These are phyloP conservation scores for Sinocyclocheilus grahami DNA, from an alignment of 2,113 vertebrate species.

Conservation along the genomic window DNA sequence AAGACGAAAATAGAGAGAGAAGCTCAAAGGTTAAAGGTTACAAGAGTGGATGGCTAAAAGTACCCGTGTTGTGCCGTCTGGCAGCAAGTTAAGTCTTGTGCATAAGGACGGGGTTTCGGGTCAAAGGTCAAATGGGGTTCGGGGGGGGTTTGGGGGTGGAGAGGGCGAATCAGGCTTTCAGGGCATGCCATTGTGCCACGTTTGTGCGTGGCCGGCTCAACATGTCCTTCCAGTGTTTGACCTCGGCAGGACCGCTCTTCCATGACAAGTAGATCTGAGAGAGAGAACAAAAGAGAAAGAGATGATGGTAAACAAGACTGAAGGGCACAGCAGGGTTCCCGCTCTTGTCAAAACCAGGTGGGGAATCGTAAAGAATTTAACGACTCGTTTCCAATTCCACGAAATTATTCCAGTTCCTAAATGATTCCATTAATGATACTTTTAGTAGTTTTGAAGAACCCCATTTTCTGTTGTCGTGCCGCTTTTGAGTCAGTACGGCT, in stretches of 20 bases:
- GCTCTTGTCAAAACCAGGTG: neutral
- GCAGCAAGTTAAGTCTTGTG: constrained; percentile 76
- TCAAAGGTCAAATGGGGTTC: constrained; percentile 46
- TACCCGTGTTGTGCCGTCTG: constrained; percentile 77
- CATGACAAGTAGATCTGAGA: constrained; percentile 96
- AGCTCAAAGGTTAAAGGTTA: constrained; percentile 54
- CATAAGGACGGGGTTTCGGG: constrained; percentile 70
- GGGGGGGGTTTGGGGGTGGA: too few relatives aligned
- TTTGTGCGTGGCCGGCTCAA: constrained; percentile 91
- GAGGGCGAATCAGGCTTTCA: constrained; percentile 89
- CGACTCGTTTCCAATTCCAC: neutral
- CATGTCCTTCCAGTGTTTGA: constrained; percentile 99
- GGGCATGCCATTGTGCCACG: constrained; percentile 98
- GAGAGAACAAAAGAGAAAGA: constrained; percentile 31
- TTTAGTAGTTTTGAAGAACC: neutral
- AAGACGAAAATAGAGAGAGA: constrained; percentile 46
- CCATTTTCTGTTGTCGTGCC: neutral
- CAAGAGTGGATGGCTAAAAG: constrained; percentile 76
- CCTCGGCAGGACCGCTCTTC: constrained; percentile 97
- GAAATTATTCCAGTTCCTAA: neutral
- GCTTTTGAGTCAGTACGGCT: neutral
- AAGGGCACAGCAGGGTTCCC: neutral
- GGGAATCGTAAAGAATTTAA: neutral
- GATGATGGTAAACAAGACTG: neutral
- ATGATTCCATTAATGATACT: neutral